Percentiles rank a stretch among this genome's conserved stretches.
These are phyloP conservation scores for Melozone crissalis DNA, from an alignment of 2,113 vertebrate species.

Conservation along the genomic window DNA sequence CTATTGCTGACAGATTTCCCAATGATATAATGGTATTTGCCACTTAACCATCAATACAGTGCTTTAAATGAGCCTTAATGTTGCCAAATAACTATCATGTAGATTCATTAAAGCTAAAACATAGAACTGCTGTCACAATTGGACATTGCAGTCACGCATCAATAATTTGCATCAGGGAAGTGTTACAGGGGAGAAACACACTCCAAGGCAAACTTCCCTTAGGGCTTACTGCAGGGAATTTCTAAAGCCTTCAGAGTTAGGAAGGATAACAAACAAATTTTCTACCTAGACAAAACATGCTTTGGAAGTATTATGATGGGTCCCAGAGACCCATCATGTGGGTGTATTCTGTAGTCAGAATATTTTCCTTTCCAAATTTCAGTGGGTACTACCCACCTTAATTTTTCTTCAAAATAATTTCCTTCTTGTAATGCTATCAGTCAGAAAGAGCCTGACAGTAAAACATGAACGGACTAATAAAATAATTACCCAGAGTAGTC, in stretches of 20 bases:
- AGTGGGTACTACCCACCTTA: background rate
- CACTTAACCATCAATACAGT: conserved; percentile 31
- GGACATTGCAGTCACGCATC: background rate
- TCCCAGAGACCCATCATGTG: background rate
- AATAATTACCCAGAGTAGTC: background rate
- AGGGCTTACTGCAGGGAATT: background rate
- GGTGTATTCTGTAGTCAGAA: background rate
- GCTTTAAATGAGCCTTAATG: conserved; percentile 22
- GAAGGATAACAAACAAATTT: background rate
- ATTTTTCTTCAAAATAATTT: background rate
- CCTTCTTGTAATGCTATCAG: background rate
- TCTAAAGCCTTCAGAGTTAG: background rate
- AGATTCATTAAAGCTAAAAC: conserved; percentile 38
- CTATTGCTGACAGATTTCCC: conserved; percentile 1
- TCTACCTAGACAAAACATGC: background rate
- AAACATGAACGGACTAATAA: background rate
- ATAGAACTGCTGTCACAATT: background rate
- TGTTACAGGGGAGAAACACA: background rate
- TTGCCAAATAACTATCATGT: conserved; percentile 12
- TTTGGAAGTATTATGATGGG: background rate
- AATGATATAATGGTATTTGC: conserved; percentile 9
- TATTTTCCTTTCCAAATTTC: background rate
- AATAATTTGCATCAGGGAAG: background rate
- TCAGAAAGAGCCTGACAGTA: background rate
- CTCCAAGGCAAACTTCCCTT: conserved; percentile 8